Percentiles rank a stretch among this genome's conserved stretches.
Evolutionary conservation across 2,888 invertebrate species (phyloP).

Genomic region (Drosophila seclusa): DNA sequence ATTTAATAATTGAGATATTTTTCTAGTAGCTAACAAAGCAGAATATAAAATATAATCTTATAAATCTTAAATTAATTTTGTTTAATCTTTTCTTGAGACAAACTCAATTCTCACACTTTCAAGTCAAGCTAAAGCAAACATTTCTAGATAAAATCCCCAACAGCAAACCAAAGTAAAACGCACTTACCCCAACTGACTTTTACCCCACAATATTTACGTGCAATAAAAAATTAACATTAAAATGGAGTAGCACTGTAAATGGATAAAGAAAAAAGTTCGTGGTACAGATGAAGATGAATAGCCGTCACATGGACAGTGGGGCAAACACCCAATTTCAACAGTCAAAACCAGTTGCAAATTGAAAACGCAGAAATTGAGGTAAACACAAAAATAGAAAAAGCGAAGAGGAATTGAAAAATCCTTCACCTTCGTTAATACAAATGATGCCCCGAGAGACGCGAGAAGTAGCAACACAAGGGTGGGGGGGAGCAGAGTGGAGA

Average conservation of each 20-base stretch:
- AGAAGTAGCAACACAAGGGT: not conserved
- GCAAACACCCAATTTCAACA: slow-evolving; percentile 8
- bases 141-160: not conserved
- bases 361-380: slow-evolving; percentile 45
- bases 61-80: not conserved
- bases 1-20: not conserved
- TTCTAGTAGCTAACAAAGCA: not conserved
- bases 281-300: slow-evolving; percentile 65
- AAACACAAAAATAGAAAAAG: slow-evolving; percentile 14
- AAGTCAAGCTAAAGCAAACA: not conserved
- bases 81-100: not conserved
- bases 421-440: slow-evolving; percentile 82
- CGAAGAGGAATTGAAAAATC: slow-evolving; percentile 75
- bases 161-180: not conserved
- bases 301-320: slow-evolving; percentile 40
- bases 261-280: slow-evolving; percentile 61
- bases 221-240: slow-evolving; percentile 72
- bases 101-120: not conserved
- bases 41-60: not conserved
- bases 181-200: not conserved
- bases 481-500: not conserved
- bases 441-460: slow-evolving; percentile 82
- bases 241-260: slow-evolving; percentile 49
- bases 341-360: slow-evolving; percentile 24
- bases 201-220: slow-evolving; percentile 69